These are phyloP conservation scores for Halcyon smyrnensis DNA, from an alignment of 2,797 vertebrate genomes.

Conservation along the genomic window DNA sequence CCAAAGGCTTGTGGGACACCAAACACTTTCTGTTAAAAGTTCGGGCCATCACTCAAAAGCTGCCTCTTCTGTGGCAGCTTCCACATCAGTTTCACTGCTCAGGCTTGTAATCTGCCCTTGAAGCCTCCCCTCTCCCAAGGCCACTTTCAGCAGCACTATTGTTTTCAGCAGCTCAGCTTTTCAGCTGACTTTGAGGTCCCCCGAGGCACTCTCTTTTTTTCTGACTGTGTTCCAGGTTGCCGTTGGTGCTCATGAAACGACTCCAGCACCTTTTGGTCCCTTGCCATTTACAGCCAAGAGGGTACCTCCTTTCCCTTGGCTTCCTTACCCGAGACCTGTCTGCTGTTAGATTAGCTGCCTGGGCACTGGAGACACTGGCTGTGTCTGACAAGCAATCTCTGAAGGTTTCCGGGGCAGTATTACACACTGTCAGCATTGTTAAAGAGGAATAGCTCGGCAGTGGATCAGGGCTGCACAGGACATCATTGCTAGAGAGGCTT, in stretches of 20 bases:
- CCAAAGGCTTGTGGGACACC: not conserved
- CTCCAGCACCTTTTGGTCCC: not conserved
- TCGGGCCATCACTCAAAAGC: not conserved
- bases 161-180: constrained; percentile 26
- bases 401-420: constrained; percentile 49
- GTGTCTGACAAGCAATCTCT: not conserved
- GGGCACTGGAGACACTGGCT: not conserved
- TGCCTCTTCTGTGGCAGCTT: not conserved
- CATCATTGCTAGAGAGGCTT: constrained; percentile 40
- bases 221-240: not conserved
- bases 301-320: constrained; percentile 41
- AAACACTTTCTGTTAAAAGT: not conserved
- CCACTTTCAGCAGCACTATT: constrained; percentile 7
- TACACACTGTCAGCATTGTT: constrained; percentile 43
- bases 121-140: not conserved
- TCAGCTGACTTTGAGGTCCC: constrained; percentile 1
- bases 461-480: not conserved
- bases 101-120: not conserved
- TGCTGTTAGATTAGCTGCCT: constrained; percentile 36
- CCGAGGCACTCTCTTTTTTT: not conserved
- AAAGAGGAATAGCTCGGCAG: not conserved
- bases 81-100: not conserved
- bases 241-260: not conserved
- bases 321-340: not conserved
- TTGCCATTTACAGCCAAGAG: constrained; percentile 9